Evolutionary conservation across 2,113 vertebrate genomes (phyloP).

Genomic region (Nibea albiflora): DNA sequence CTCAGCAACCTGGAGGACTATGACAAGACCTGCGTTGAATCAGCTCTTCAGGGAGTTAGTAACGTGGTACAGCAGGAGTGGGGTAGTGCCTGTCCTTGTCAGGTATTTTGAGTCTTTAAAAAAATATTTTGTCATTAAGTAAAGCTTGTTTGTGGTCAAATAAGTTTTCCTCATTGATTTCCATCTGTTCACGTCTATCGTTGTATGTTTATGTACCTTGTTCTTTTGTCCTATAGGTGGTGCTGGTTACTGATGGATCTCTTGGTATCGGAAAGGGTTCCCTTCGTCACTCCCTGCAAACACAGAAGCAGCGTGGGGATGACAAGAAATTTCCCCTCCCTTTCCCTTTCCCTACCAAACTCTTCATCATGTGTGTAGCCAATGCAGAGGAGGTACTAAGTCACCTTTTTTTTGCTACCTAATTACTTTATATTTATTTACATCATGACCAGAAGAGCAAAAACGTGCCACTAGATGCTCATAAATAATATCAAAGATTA

Average conservation of each 20-base stretch:
- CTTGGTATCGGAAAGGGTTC: constrained; percentile 96
- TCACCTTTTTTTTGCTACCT: neutral
- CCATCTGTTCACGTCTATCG: neutral
- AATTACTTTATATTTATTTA: neutral
- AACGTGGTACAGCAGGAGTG: constrained; percentile 97
- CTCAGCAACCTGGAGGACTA: constrained; percentile 96
- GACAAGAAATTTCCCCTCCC: constrained; percentile 95
- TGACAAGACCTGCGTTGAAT: constrained; percentile 97
- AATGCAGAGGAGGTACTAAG: constrained; percentile 94
- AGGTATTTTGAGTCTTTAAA: constrained; percentile 83
- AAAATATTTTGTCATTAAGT: neutral
- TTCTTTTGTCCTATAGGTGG: constrained; percentile 84
- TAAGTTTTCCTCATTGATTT: neutral
- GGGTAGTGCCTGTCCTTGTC: constrained; percentile 94
- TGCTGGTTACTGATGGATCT: constrained; percentile 96
- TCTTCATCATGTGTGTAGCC: constrained; percentile 97
- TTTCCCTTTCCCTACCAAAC: constrained; percentile 94
- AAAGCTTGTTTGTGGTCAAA: neutral
- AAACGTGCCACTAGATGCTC: neutral
- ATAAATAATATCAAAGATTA: neutral
- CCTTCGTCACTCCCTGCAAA: constrained; percentile 91
- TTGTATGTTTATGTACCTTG: constrained; percentile 36
- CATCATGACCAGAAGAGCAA: neutral
- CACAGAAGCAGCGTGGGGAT: constrained; percentile 89
- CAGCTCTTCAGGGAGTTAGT: constrained; percentile 92